Evolutionary conservation across 2,113 vertebrate genomes (phyloP).

Genomic region (Macquaria ambigua): DNA sequence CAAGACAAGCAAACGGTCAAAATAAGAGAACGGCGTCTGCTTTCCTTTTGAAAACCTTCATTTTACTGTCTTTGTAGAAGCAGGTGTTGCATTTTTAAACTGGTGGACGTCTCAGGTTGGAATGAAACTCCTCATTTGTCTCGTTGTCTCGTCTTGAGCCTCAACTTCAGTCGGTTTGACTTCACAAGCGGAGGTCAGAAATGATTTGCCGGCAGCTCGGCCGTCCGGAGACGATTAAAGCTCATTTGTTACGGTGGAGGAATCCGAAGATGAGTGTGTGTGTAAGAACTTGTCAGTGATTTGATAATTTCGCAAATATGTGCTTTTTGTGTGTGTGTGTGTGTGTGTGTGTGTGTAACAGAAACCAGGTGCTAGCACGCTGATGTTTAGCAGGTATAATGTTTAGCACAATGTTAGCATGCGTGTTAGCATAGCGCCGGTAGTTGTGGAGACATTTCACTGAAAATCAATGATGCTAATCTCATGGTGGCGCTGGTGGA

Average conservation of each 20-base stretch:
- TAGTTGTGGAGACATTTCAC: too few species aligned
- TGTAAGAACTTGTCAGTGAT: background rate
- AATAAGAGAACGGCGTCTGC: background rate
- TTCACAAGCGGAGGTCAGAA: background rate
- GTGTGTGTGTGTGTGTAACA: too few species aligned
- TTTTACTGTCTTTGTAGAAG: background rate
- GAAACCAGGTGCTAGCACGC: too few species aligned
- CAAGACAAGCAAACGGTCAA: background rate
- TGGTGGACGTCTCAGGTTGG: background rate
- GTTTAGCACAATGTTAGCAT: too few species aligned
- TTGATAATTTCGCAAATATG: background rate
- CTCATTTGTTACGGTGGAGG: background rate
- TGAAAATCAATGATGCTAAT: too few species aligned
- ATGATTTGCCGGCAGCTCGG: constrained; percentile 9
- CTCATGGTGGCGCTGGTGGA: too few species aligned
- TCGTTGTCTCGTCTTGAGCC: background rate
- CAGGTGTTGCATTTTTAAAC: background rate
- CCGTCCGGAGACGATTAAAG: background rate
- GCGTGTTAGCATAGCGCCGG: too few species aligned
- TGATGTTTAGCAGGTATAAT: too few species aligned
- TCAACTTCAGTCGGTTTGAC: background rate
- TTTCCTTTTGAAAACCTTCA: background rate
- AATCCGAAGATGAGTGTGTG: constrained; percentile 10
- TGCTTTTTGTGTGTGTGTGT: background rate
- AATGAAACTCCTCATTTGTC: background rate